Evolutionary conservation across 2,113 vertebrate species (phyloP).

Genomic region (human): GRCh38 chr11:35635501-35636000

Average conservation of each 20-base stretch:
- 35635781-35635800: background rate
- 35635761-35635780: background rate
- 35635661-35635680: background rate
- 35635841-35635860: background rate
- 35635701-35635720: background rate
- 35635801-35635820: background rate
- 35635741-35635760: constrained; percentile 46
- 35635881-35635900: background rate
- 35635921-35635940: constrained; percentile 19
- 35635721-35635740: background rate
- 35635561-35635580: background rate
- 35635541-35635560: background rate
- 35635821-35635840: background rate
- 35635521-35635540: background rate
- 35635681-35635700: background rate
- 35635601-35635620: background rate
- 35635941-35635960: background rate
- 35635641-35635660: background rate
- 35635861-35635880: background rate
- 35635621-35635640: background rate
- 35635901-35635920: background rate
- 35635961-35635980: background rate
- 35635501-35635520: background rate
- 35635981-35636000: background rate
- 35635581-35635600: background rate